Percentiles rank a stretch among this genome's conserved stretches.
phyloP scores from a whole-genome alignment of 1,140 invertebrate species.

The Leptestheria dahalacensis region DNA sequence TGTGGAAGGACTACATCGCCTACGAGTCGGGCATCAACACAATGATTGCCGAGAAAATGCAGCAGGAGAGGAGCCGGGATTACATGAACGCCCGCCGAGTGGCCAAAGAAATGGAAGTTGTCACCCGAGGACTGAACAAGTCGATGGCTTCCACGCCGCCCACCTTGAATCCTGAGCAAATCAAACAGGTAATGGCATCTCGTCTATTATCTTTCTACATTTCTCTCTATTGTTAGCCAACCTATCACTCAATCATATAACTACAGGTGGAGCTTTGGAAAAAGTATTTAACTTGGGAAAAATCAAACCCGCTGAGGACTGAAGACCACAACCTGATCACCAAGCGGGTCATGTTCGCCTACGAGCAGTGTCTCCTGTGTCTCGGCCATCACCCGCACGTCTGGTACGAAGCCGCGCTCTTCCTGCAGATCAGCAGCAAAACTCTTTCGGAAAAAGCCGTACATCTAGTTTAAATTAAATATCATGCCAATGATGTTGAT shows the following conservation, averaged over 20 bases:
- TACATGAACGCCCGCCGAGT: slow-evolving; percentile 95
- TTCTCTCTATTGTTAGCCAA: slow-evolving; percentile 17
- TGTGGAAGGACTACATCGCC: slow-evolving; percentile 97
- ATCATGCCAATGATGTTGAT: no score
- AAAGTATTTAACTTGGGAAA: slow-evolving; percentile 96
- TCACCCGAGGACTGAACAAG: slow-evolving; percentile 85
- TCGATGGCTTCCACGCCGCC: slow-evolving; percentile 89
- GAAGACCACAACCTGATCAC: slow-evolving; percentile 89
- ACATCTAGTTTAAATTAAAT: slow-evolving; percentile 23
- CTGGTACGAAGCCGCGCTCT: slow-evolving; percentile 96
- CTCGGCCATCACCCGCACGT: slow-evolving; percentile 95
- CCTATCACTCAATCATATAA: slow-evolving; percentile 17
- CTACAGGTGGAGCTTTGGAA: slow-evolving; percentile 93
- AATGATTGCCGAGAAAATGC: slow-evolving; percentile 90
- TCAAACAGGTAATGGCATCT: slow-evolving; percentile 59
- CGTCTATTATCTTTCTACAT: slow-evolving; percentile 12
- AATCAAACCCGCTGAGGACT: slow-evolving; percentile 83
- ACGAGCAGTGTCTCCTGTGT: slow-evolving; percentile 92
- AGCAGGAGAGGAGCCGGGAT: slow-evolving; percentile 66
- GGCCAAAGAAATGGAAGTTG: slow-evolving; percentile 90
- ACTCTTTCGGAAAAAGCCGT: slow-evolving; percentile 86
- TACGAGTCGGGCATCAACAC: slow-evolving; percentile 92
- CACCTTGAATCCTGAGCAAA: slow-evolving; percentile 74
- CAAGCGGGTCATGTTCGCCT: slow-evolving; percentile 92
- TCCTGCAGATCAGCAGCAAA: slow-evolving; percentile 84